Evolutionary conservation across 2,797 vertebrate genomes (phyloP), one percentile per base, ranked within the genome.

Genomic region (Gobio occitaniae): DNA sequence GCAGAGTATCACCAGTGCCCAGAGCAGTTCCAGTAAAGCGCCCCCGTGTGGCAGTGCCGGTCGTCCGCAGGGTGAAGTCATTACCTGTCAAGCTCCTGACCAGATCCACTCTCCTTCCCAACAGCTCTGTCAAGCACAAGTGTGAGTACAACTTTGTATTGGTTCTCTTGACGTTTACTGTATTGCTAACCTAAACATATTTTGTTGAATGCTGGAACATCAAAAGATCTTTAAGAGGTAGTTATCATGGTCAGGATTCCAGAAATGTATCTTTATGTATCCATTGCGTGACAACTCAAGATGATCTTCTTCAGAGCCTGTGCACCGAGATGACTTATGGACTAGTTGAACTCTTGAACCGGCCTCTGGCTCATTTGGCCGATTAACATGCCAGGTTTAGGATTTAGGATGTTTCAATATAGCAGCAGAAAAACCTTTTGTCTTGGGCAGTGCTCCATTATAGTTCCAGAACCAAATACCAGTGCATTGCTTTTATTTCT

Each of bases 61-160:
- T 98, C 17, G 96, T 98, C 16, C 95, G 97, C 38, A 95, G 96
- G 3, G 96, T 97, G 90, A 98, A 97, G 93, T 89, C 96, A 0
- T 92, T 98, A 77, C 97, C 97, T 0, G 96, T 97, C 90, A 98
- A 97, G 90, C 94, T 98, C 70, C 94, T 98, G 71, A 86, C 95
- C 15, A 94, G 96, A 16, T 97, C 96, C 17, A 92, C 95, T 0
- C 84, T 93, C 84, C 94, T 96, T 36, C 92, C 95, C 85, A 93
- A 94, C 91, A 94, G 94, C 89, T 96, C 96, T 0, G 92, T 93
- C 93, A 97, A 94, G 93, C 90, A 96, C 90, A 97, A 95, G 93
- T 21, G 97, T 97, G 91, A 96, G 97, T 95, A 52, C 21, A 19
- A 11, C 36, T 70, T 77, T 29, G 1, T 21, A 29, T 68, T 16